A percentile compares a stretch with the other conserved stretches of the same genome.
Conservation (phyloP, 2,797 vertebrate genomes). For the Sebastes matsubarae region DNA sequence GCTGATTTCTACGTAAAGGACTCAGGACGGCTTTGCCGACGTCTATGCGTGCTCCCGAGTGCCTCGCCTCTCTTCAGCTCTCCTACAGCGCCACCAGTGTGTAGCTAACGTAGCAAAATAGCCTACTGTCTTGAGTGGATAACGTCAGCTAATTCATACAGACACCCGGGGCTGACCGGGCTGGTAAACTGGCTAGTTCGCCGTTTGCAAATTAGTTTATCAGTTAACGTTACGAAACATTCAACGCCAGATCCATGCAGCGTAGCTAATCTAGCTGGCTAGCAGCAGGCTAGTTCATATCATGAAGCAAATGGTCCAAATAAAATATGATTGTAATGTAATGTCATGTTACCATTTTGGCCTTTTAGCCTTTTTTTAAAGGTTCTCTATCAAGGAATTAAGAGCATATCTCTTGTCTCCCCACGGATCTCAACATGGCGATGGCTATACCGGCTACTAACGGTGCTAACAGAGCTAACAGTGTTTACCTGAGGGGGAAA, state of each 20-base stretch:
- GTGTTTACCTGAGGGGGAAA: too few species aligned
- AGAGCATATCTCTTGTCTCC: too few species aligned
- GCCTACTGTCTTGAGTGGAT: neutral
- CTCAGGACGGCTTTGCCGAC: neutral
- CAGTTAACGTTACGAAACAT: neutral
- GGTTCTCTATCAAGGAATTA: too few species aligned
- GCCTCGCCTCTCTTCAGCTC: neutral
- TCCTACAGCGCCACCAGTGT: neutral
- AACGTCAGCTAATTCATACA: neutral
- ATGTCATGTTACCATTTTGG: fast-evolving
- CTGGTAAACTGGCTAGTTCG: neutral
- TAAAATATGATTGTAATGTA: neutral
- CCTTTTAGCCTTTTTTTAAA: neutral
- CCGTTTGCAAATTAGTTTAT: neutral
- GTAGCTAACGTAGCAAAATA: too few species aligned
- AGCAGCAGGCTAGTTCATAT: neutral
- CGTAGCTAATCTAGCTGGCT: neutral
- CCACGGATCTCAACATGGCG: too few species aligned
- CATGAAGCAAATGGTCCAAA: neutral
- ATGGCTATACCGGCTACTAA: fast-evolving
- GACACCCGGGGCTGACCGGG: neutral
- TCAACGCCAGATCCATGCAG: neutral
- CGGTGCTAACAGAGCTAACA: too few species aligned
- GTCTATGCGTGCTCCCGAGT: neutral
- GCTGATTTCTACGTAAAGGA: neutral